Base-by-base conservation (phyloP, 2,113 vertebrate species). In the Heterotilapia buettikoferi region DNA sequence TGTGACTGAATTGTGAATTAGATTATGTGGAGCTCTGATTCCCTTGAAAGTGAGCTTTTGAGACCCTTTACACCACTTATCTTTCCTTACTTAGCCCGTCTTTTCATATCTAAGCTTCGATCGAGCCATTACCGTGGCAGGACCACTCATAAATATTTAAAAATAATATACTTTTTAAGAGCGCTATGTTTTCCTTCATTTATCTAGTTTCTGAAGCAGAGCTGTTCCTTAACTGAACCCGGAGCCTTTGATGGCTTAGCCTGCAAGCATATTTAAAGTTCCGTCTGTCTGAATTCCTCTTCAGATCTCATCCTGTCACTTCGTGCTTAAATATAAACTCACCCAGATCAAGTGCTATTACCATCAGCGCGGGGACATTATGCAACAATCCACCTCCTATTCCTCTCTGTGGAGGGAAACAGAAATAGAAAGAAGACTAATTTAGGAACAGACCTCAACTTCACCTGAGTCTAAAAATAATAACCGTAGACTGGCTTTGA, bases 401-500 rank as follows among this genome's bases (percentile, higher is more conserved):
- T 5, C 8, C 54, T 79, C 21, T 73, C 33, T 14, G 33, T 36
- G 79, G 16, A 36, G 76, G 31, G 9, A 59, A 76, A 88, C 86
- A 84, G 76, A 93, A 95, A 94, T 93, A 93, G 89, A 56, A 71
- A 11, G 47, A 87, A 56, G 82, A 87, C 87, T 53, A 8, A 92
- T 91, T 94, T 93, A 89, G 93, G 88, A 79, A 81, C 80, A 33
- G 85, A 92, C 84, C 86, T 92, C 26, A 84, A 71, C 88, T 90
- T 92, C 85, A 91, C 92, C 92, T 88, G 76, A 86, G 83, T 90
- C 92, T 90, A 93, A 92, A 92, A 92, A 91, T 93, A 93, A 36
- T 54, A 47, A n/a, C 68, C 13, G 57, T 19, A 16, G 21, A 82
- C 21, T 52, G 38, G 38, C 88, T 85, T 40, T 89, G 88, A 91